These are phyloP conservation scores for Malthinus seriepunctatus DNA, from an alignment of 2,888 invertebrate species.

Conservation along the genomic window DNA sequence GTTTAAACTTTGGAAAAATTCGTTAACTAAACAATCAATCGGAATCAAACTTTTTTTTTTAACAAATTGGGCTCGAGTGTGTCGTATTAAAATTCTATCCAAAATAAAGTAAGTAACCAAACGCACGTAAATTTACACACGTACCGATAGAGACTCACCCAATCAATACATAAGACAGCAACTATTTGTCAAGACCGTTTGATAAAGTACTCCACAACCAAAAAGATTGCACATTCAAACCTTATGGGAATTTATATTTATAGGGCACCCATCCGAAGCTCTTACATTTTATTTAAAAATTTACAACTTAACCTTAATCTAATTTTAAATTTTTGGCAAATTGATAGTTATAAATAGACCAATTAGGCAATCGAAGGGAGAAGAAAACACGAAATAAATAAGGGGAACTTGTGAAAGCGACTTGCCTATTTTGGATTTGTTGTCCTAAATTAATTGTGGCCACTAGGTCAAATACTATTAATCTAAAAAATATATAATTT, in stretches of 20 bases:
- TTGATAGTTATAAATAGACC: background rate
- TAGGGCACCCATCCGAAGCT: too few relatives aligned
- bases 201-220: conserved; percentile 32
- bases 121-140: conserved; percentile 13
- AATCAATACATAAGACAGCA: conserved; percentile 41
- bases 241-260: conserved; percentile 31
- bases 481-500: too few relatives aligned
- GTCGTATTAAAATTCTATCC: background rate
- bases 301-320: background rate
- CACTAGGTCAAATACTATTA: too few relatives aligned
- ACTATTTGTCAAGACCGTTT: conserved; percentile 42
- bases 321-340: background rate
- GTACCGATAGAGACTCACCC: conserved; percentile 29
- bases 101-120: background rate
- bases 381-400: too few relatives aligned
- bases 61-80: too few relatives aligned
- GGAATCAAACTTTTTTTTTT: background rate
- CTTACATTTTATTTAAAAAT: background rate
- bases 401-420: too few relatives aligned
- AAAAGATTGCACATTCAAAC: conserved; percentile 33
- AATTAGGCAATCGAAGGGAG: too few relatives aligned
- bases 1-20: too few relatives aligned
- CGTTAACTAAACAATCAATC: background rate
- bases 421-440: too few relatives aligned
- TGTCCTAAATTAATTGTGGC: too few relatives aligned